These are phyloP conservation scores for Lasioglossum malachurum DNA, from an alignment of 2,888 invertebrate species.

Conservation along the genomic window DNA sequence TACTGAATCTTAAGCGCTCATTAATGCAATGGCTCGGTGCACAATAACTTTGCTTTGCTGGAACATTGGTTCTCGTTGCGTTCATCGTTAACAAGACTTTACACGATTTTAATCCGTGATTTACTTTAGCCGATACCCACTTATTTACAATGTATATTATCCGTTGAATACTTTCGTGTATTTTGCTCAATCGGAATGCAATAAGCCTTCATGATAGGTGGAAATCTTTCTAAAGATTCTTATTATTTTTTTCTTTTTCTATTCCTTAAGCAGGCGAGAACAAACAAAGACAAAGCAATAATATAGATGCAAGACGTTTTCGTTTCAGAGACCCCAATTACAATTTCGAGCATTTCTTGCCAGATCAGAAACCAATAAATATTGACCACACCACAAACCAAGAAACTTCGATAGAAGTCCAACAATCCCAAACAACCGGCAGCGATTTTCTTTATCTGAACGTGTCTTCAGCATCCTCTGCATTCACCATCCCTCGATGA, in stretches of 20 bases:
- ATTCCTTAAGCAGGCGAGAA: not conserved
- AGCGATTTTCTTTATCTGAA: not conserved
- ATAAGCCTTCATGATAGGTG: not conserved
- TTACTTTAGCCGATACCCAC: not conserved
- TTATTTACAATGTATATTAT: not conserved
- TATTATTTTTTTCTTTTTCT: not conserved
- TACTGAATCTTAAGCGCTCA: not conserved
- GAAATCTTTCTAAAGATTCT: not conserved
- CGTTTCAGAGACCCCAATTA: not conserved
- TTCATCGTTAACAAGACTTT: not conserved
- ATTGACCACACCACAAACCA: not conserved
- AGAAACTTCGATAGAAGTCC: not conserved
- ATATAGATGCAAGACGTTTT: not conserved
- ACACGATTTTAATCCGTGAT: not conserved
- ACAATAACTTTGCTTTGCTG: not conserved
- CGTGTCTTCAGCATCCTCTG: not conserved
- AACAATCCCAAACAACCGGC: not conserved
- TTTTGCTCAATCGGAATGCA: not conserved
- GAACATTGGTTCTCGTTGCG: not conserved
- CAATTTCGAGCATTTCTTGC: not conserved
- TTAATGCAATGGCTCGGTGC: not conserved
- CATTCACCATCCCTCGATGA: not conserved
- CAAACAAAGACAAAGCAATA: not conserved
- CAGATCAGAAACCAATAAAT: not conserved
- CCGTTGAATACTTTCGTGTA: not conserved